These are phyloP conservation scores for Ormyrus labotus DNA, from an alignment of 2,888 invertebrate genomes.

Conservation along the genomic window DNA sequence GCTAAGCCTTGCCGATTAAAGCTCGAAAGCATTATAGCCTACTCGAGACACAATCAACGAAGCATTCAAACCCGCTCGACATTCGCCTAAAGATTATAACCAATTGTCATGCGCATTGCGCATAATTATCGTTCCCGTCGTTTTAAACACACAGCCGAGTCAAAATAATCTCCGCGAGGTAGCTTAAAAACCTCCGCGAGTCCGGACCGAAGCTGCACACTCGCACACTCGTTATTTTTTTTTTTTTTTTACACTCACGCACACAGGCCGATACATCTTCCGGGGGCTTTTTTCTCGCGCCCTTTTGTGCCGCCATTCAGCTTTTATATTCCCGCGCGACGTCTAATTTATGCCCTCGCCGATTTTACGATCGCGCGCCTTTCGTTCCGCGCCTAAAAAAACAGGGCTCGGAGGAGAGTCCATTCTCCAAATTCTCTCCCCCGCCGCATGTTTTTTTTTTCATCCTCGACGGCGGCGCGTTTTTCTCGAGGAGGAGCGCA, in stretches of 20 bases:
- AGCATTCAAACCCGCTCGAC: slow-evolving; percentile 14
- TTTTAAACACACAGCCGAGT: neutral
- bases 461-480: neutral
- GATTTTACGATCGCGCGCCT: slow-evolving; percentile 50
- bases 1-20: no score
- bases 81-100: slow-evolving; percentile 21
- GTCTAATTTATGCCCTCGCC: slow-evolving; percentile 49
- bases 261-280: neutral
- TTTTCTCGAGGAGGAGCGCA: neutral
- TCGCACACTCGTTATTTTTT: no score
- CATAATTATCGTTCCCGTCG: slow-evolving; percentile 34
- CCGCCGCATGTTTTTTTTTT: slow-evolving; percentile 9
- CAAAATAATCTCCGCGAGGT: neutral
- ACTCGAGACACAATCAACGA: slow-evolving; percentile 7
- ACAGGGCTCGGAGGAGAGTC: neutral
- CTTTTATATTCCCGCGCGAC: slow-evolving; percentile 21
- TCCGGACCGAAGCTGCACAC: no score
- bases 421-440: slow-evolving; percentile 45
- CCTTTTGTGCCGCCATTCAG: slow-evolving; percentile 24
- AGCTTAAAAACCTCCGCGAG: neutral
- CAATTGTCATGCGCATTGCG: slow-evolving; percentile 30
- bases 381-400: slow-evolving; percentile 26
- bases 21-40: no score
- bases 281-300: slow-evolving; percentile 31
- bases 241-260: neutral